Conservation (phyloP, 2,113 vertebrate species). For the Struthidea cinerea region DNA sequence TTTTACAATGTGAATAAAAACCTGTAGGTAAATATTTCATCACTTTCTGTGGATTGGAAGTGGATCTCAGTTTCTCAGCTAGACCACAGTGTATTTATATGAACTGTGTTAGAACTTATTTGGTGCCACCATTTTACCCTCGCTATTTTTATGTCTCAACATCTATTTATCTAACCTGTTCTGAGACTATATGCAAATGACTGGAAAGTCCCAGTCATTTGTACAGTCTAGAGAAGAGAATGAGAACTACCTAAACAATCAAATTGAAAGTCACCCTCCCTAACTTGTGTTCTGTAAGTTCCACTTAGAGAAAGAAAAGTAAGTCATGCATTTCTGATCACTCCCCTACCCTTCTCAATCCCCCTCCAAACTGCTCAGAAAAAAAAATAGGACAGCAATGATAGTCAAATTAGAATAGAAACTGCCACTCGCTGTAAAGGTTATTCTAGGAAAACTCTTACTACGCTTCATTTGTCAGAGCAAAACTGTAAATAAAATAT, state of each 20-base stretch:
- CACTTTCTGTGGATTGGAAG: neutral
- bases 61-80: neutral
- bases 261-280: constrained; percentile 41
- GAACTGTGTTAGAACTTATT: neutral
- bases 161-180: constrained; percentile 62
- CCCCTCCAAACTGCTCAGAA: neutral
- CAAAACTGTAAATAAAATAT: neutral
- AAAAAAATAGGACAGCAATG: neutral
- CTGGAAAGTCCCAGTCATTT: constrained; percentile 74
- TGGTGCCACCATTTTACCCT: neutral
- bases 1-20: neutral
- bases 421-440: neutral
- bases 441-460: neutral
- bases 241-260: constrained; percentile 33
- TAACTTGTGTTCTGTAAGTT: neutral
- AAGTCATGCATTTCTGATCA: neutral
- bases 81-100: neutral
- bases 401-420: neutral
- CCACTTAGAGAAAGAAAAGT: neutral
- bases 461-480: neutral
- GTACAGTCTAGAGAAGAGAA: constrained; percentile 53
- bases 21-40: neutral
- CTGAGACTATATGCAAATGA: constrained; percentile 73
- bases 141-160: constrained; percentile 60
- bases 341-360: neutral